Base-by-base conservation (phyloP, 92 coral and sea anemone genomes). In the Epizoanthus illoricatus region DNA sequence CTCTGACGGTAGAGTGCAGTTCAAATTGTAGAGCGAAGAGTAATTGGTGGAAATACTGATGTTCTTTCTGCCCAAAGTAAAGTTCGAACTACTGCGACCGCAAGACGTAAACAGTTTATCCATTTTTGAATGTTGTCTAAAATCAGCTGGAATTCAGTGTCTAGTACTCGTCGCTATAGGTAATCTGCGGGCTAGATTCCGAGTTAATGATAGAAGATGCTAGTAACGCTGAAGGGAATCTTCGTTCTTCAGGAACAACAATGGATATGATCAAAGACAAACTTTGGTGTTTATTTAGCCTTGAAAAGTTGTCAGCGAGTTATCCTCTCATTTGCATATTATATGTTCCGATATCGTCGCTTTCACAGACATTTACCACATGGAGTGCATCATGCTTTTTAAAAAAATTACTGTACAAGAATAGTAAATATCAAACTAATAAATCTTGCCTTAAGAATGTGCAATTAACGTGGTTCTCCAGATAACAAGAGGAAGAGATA, bases 321-420 rank as follows among this genome's bases (percentile, higher is more conserved):
- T 1, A 13, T 39, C 33, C 73, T 24, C n/a, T 68, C 49, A 68
- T 68, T 68, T 68, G 73, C 73, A 68, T 68, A 40, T 68, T 68
- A 13, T 68, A 13, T 68, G 39, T 33, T 68, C 21, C 21, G 0
- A 68, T 11, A 36, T 68, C 49, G 73, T 68, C 45, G 47, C 10
- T 68, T 24, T 13, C 42, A 33, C 41, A 11, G 33, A 36, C 18
- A 12, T 42, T 23, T 64, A 64, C 33, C 23, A 19, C 23, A 64
- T 66, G 36, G 43, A 15, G 36, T 66, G 19, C 28, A 39, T 36
- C 6, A 39, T 68, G 3, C 4, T 39, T 68, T 68, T 6, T 2
- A 64, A 65, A 5, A 68, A 68, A 13, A 68, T 52, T 52, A 13
- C 56, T 10, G 56, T 52, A 12, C 56, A 11, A 52, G 2, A 45